Base-by-base conservation (phyloP, 2,113 vertebrate genomes). In the Isichthys henryi region DNA sequence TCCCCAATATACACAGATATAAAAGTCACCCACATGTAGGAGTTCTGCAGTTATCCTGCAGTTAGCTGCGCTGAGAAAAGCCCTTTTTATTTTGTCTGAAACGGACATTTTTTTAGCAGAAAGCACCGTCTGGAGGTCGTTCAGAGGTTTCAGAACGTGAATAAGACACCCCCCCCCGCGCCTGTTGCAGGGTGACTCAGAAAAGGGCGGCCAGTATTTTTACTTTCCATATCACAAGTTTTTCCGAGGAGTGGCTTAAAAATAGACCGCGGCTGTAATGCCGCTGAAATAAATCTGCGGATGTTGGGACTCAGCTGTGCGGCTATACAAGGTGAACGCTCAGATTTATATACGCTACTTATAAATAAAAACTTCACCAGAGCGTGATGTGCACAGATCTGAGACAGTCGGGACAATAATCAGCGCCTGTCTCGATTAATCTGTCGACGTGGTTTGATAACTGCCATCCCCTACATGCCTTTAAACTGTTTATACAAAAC, bases 141-240 rank as follows among this genome's bases (percentile, higher is more conserved):
- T 70, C 62, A 70, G 62, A 70, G n/a, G n/a, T 70, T 27, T 70
- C n/a, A 70, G n/a, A 31, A 10, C 10, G 62, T n/a, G 21, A 84
- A 46, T 48, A 23, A n/a, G 19, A n/a, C 74, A 35, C 45, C 50
- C 77, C 27, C 17, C 21, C 11, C 35, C 17, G 21, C 77, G 31
- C 48, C 9, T 56, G 58, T 50, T 23, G n/a, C 88, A 31, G 62
- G 8, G 62, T 49, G 46, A 58, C 46, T 66, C 58, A 45, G 66
- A 88, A 88, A 70, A 77, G 62, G 62, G 45, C 48, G 46, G 45
- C 88, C 66, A 66, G 23, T 88, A 74, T 70, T 48, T 88, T 74
- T 74, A 88, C 62, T 88, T 62, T 74, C 58, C 88, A 70, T 49
- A 70, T 88, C 58, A 88, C 88, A 88, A 88, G 58, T 31, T 88